Evolutionary conservation across 2,888 invertebrate species (phyloP).

Genomic region (Chalcis sispes): DNA sequence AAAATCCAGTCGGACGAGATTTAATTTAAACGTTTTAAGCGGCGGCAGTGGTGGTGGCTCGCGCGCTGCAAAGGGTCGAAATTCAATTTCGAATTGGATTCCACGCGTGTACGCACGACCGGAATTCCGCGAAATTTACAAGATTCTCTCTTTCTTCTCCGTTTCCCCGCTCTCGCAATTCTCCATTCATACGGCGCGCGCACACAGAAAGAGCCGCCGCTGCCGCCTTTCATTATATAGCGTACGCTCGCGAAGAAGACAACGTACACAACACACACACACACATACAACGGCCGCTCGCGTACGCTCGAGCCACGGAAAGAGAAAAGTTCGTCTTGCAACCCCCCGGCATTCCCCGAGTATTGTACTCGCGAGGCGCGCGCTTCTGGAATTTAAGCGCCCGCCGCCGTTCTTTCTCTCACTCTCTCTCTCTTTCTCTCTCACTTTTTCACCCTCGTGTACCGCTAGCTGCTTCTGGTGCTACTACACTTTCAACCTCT

Average conservation of each 20-base stretch:
- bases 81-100: constrained; percentile 56
- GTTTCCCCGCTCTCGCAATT: not conserved
- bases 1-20: constrained; percentile 43
- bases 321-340: not conserved
- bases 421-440: constrained; percentile 11
- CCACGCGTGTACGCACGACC: constrained; percentile 27
- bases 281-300: too few relatives aligned
- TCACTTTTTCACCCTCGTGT: not conserved
- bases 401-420: constrained; percentile 8
- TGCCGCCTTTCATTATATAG: constrained; percentile 41
- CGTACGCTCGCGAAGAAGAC: not conserved
- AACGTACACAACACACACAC: not conserved
- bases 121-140: constrained; percentile 53
- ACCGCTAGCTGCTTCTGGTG: too few relatives aligned
- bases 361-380: too few relatives aligned
- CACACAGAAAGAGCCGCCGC: too few relatives aligned
- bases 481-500: too few relatives aligned
- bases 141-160: constrained; percentile 17
- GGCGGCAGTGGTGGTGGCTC: too few relatives aligned
- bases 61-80: constrained; percentile 30
- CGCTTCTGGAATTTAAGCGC: constrained; percentile 34
- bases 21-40: constrained; percentile 47
- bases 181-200: not conserved
- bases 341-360: constrained; percentile 19
- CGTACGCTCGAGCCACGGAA: too few relatives aligned